These are phyloP conservation scores for Notothenia rossii DNA, from an alignment of 2,113 vertebrate genomes.

Conservation along the genomic window DNA sequence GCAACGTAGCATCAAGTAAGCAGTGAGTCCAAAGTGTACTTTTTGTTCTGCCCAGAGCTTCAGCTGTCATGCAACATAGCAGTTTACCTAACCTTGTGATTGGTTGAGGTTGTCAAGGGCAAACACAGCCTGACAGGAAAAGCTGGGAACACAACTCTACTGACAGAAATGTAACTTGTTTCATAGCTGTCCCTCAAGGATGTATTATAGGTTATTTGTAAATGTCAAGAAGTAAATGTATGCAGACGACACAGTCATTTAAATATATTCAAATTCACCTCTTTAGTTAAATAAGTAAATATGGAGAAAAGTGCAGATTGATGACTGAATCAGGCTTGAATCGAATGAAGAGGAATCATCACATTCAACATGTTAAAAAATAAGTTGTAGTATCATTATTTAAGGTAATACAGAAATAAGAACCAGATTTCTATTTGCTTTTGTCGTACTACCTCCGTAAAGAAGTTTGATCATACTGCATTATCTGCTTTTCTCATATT, in stretches of 20 bases:
- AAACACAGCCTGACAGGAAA: neutral
- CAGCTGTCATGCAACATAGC: neutral
- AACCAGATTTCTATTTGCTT: neutral
- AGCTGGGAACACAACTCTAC: neutral
- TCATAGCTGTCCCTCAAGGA: neutral
- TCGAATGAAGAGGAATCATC: neutral
- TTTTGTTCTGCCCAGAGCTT: neutral
- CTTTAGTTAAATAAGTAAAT: neutral
- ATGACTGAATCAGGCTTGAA: neutral
- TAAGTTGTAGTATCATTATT: neutral
- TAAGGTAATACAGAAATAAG: neutral
- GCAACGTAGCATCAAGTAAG: neutral
- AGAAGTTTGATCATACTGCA: neutral
- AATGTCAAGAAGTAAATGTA: slow-evolving; percentile 12
- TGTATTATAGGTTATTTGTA: neutral
- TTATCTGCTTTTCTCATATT: neutral
- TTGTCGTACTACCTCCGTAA: neutral
- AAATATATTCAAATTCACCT: neutral
- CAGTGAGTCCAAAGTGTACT: neutral
- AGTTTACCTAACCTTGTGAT: neutral
- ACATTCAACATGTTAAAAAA: neutral
- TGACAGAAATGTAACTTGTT: neutral
- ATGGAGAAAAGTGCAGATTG: neutral
- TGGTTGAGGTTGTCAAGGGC: neutral
- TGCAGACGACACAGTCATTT: neutral